Evolutionary conservation across 1,140 invertebrate genomes (phyloP).

Genomic region (Papilio polyxenes): DNA sequence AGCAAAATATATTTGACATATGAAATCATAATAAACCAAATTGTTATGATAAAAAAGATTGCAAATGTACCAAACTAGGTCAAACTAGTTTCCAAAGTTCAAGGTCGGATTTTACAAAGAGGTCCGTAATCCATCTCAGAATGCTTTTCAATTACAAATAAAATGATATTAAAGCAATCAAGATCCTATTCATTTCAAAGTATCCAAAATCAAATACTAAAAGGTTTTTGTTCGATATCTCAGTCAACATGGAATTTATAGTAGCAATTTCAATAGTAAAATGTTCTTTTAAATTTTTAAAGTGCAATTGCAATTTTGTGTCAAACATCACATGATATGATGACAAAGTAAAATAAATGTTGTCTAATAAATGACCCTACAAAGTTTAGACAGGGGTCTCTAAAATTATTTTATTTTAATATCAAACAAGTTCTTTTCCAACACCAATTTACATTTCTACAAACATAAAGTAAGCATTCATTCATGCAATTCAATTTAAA

Average conservation of each 20-base stretch:
- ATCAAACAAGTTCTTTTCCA: too few relatives aligned
- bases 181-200: conserved; percentile 5
- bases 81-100: background rate
- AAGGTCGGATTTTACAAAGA: background rate
- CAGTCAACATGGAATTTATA: background rate
- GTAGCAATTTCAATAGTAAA: background rate
- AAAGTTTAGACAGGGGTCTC: background rate
- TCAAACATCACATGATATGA: background rate
- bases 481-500: too few relatives aligned
- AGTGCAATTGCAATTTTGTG: background rate
- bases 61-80: background rate
- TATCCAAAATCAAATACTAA: background rate
- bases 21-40: too few relatives aligned
- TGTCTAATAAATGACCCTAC: too few relatives aligned
- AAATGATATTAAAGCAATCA: conserved; percentile 14
- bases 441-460: too few relatives aligned
- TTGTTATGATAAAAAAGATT: too few relatives aligned
- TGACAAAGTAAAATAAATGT: background rate
- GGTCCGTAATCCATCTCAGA: background rate
- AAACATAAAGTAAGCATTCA: too few relatives aligned
- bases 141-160: conserved; percentile 12
- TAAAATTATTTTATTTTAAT: background rate
- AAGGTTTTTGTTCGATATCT: background rate
- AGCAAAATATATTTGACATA: too few relatives aligned
- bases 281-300: background rate